phyloP scores from a whole-genome alignment of 2,888 invertebrate genomes.

The Drosophila meridionalis region DNA sequence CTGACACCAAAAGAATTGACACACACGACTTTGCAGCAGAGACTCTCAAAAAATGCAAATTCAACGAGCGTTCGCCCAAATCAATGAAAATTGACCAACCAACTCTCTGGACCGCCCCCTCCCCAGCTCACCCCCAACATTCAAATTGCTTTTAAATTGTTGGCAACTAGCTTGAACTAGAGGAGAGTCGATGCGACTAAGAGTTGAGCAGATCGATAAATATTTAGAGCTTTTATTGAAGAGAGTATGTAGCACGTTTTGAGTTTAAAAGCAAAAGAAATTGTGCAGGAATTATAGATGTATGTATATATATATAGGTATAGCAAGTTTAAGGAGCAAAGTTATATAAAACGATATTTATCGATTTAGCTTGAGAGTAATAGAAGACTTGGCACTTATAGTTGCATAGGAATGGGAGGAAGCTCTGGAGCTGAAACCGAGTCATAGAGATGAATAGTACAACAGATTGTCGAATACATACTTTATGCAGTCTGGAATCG shows the following conservation, averaged over 20 bases:
- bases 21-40: constrained; percentile 57
- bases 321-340: not conserved
- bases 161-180: constrained; percentile 24
- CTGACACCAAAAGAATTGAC: constrained; percentile 80
- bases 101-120: not conserved
- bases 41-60: constrained; percentile 70
- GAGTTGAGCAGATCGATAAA: not conserved
- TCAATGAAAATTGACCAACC: constrained; percentile 60
- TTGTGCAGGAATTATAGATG: too few relatives aligned
- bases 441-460: not conserved
- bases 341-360: not conserved
- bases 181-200: not conserved
- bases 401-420: not conserved
- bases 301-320: not conserved
- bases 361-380: not conserved
- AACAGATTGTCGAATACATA: not conserved
- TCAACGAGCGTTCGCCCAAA: constrained; percentile 55
- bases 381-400: not conserved
- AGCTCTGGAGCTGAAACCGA: too few relatives aligned
- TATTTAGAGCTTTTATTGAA: not conserved
- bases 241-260: not conserved
- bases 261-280: not conserved
- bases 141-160: constrained; percentile 80
- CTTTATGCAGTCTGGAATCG: not conserved
- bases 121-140: constrained; percentile 21